Conservation (phyloP, 1,140 invertebrate species). For the Megalopta genalis region DNA sequence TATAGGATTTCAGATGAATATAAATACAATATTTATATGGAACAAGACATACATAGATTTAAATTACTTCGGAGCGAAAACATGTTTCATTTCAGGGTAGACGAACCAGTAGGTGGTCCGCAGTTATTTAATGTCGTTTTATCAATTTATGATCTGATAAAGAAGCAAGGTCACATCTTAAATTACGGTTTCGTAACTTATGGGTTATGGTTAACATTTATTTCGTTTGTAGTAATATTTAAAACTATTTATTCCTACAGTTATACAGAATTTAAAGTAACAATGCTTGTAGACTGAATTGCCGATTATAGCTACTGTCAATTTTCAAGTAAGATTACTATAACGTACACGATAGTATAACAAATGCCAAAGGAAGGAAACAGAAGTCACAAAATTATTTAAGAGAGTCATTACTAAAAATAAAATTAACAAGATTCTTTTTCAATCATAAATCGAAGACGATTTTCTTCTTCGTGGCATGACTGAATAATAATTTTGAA, state of each 20-base stretch:
- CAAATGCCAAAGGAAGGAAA: not conserved
- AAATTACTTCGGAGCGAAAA: not conserved
- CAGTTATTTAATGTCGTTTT: not conserved
- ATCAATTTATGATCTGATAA: slow-evolving; percentile 13
- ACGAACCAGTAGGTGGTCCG: not conserved
- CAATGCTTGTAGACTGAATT: not conserved
- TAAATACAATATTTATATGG: not conserved
- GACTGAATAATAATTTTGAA: not conserved
- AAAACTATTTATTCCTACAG: not conserved
- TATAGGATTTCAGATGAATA: not conserved
- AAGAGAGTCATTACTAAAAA: no score
- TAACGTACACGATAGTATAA: not conserved
- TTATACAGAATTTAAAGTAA: not conserved
- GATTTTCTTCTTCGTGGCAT: not conserved
- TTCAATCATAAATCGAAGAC: slow-evolving; percentile 18
- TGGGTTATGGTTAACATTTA: not conserved
- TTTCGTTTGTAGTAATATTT: not conserved
- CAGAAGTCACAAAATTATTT: not conserved
- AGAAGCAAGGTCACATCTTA: not conserved
- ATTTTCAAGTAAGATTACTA: not conserved
- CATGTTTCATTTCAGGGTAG: not conserved
- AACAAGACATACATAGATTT: not conserved
- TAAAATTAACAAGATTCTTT: not conserved
- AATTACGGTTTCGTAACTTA: slow-evolving; percentile 13
- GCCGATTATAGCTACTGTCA: no score